Conservation (phyloP, 2,888 invertebrate species). For the Rotaria socialis region DNA sequence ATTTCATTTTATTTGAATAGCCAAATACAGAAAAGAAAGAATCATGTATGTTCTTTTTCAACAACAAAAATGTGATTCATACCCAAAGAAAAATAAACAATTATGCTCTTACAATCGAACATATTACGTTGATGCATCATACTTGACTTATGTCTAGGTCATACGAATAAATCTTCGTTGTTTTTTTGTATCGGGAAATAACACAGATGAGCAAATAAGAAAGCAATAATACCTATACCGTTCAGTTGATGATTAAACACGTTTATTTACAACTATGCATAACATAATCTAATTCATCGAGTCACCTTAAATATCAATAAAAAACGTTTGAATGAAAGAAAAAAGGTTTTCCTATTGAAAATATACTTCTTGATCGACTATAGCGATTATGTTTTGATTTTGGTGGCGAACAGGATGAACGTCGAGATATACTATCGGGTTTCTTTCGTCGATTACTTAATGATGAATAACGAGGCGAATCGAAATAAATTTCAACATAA, state of each 20-base stretch:
- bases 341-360: neutral
- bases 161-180: neutral
- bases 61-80: neutral
- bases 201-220: neutral
- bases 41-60: neutral
- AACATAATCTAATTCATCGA: neutral
- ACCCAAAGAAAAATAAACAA: neutral
- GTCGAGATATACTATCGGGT: neutral
- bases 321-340: too few species aligned
- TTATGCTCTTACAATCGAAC: neutral
- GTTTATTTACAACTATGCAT: neutral
- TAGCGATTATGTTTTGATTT: neutral
- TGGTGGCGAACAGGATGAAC: neutral
- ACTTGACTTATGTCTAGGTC: neutral
- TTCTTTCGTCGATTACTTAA: neutral
- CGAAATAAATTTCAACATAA: conserved; percentile 34
- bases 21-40: neutral
- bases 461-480: conserved; percentile 13
- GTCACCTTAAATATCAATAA: neutral
- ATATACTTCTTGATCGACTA: neutral
- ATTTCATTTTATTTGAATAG: neutral
- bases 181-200: neutral
- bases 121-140: neutral
- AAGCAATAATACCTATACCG: neutral
- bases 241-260: neutral